A percentile compares a stretch with the other conserved stretches of the same genome.
Conservation (phyloP, 2,797 vertebrate species). For the Rhabdomys pumilio region DNA sequence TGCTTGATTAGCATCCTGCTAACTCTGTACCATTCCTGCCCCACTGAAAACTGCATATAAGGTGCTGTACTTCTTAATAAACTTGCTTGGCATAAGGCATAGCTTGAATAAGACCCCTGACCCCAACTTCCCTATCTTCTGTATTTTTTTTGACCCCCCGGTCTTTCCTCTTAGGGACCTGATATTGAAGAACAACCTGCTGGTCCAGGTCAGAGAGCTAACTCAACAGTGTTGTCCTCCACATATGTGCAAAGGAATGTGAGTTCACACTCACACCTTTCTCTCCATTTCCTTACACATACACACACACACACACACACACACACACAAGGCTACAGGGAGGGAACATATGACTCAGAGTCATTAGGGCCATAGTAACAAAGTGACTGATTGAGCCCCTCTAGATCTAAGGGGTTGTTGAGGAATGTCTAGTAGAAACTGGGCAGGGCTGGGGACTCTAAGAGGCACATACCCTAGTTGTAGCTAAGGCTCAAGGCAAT, state of each 20-base stretch:
- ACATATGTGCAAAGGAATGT: background rate
- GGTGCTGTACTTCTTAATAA: background rate
- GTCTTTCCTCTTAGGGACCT: background rate
- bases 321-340: too few relatives aligned
- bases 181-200: background rate
- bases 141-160: background rate
- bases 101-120: background rate
- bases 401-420: background rate
- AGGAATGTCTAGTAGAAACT: background rate
- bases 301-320: background rate
- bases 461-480: background rate
- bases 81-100: background rate
- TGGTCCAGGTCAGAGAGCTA: background rate
- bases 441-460: background rate
- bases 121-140: background rate
- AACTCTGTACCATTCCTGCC: background rate
- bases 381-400: background rate
- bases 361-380: background rate
- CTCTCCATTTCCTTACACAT: background rate
- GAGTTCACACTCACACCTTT: background rate
- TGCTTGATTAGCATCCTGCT: background rate
- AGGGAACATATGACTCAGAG: background rate
- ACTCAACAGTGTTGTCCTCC: background rate
- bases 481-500: background rate
- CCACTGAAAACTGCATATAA: background rate